phyloP scores from a whole-genome alignment of 2,888 invertebrate genomes.

The Eucriotettix oculatus region DNA sequence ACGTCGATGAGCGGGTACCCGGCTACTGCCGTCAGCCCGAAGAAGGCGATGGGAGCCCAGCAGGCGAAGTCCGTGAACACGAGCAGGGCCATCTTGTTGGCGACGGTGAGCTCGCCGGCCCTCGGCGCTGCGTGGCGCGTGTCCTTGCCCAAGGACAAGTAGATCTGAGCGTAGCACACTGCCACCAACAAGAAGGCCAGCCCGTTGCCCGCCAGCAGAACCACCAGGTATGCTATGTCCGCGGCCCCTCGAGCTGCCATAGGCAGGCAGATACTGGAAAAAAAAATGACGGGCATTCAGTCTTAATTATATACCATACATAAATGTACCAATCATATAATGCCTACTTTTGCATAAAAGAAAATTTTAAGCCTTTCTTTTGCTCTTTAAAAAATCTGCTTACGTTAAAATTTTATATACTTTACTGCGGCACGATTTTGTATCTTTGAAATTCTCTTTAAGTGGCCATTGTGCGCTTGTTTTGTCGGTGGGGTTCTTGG shows the following conservation, averaged over 20 bases:
- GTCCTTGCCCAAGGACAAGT: slow-evolving; percentile 25
- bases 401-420: too few species aligned
- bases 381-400: too few species aligned
- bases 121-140: slow-evolving; percentile 21
- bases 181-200: slow-evolving; percentile 70
- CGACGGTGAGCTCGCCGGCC: slow-evolving; percentile 54
- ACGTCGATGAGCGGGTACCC: slow-evolving; percentile 73
- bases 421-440: too few species aligned
- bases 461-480: too few species aligned
- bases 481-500: too few species aligned
- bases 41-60: slow-evolving; percentile 80
- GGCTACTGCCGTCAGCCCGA: slow-evolving; percentile 69
- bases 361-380: too few species aligned
- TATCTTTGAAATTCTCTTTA: too few species aligned
- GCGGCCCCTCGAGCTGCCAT: slow-evolving; percentile 55
- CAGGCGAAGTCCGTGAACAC: slow-evolving; percentile 73
- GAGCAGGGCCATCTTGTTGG: slow-evolving; percentile 80
- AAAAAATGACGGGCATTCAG: too few species aligned
- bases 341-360: too few species aligned
- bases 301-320: too few species aligned
- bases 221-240: slow-evolving; percentile 57
- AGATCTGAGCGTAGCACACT: slow-evolving; percentile 73
- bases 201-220: slow-evolving; percentile 58
- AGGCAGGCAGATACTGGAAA: slow-evolving; percentile 65
- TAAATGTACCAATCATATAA: too few species aligned